Percentiles rank a stretch among this genome's conserved stretches.
Evolutionary conservation across 2,888 invertebrate genomes (phyloP).

Genomic region (Eulithis prunata): DNA sequence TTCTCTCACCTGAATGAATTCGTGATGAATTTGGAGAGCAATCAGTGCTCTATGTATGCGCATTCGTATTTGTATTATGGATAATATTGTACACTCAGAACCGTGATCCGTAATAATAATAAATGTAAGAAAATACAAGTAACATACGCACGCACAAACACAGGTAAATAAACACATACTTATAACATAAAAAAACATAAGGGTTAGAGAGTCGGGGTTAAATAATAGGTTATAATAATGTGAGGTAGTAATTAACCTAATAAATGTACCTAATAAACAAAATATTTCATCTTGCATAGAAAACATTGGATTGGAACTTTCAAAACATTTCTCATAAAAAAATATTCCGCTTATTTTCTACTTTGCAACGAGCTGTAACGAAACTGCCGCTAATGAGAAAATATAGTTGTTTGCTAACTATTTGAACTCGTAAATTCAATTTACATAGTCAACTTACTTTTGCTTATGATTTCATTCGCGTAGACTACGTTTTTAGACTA

Average conservation of each 20-base stretch:
- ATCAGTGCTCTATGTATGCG: conserved; percentile 8
- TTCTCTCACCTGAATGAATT: conserved; percentile 8
- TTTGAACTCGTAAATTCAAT: conserved; percentile 13
- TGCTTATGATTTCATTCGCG: neutral
- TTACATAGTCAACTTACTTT: neutral
- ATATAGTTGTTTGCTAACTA: conserved; percentile 38
- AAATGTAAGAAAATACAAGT: too few species aligned
- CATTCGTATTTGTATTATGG: neutral
- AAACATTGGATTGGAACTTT: conserved; percentile 1
- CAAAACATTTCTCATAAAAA: conserved; percentile 1
- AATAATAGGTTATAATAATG: too few species aligned
- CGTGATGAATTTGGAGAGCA: conserved; percentile 12
- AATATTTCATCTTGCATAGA: neutral
- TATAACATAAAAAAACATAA: too few species aligned
- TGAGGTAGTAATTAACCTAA: neutral
- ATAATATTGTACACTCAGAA: too few species aligned
- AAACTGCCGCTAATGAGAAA: conserved; percentile 41
- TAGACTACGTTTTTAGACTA: too few species aligned
- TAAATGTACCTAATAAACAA: neutral
- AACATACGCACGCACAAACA: too few species aligned
- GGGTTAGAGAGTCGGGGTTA: too few species aligned
- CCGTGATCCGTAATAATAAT: too few species aligned
- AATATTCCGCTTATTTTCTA: conserved; percentile 2
- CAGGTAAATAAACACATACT: too few species aligned
- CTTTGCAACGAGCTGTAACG: conserved; percentile 3